These are phyloP conservation scores for human (Homo sapiens) DNA, from an alignment of 2,113 vertebrate genomes.

Conservation along the genomic window GRCh38 chr4:20286501-20287000, in stretches of 20 bases:
- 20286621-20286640: too few relatives aligned
- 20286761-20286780: too few relatives aligned
- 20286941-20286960: background rate
- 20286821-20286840: background rate
- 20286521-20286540: rapidly evolving
- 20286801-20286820: background rate
- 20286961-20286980: background rate
- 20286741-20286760: too few relatives aligned
- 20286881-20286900: background rate
- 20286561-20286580: too few relatives aligned
- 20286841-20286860: background rate
- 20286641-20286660: too few relatives aligned
- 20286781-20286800: too few relatives aligned
- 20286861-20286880: background rate
- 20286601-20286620: too few relatives aligned
- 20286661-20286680: rapidly evolving
- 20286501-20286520: background rate
- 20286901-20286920: background rate
- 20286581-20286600: too few relatives aligned
- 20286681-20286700: too few relatives aligned
- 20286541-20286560: too few relatives aligned
- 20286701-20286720: rapidly evolving
- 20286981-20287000: background rate
- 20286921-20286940: background rate
- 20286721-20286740: too few relatives aligned